These are phyloP conservation scores for Ceratosolen fusciceps DNA, from an alignment of 1,140 invertebrate species.

Conservation along the genomic window DNA sequence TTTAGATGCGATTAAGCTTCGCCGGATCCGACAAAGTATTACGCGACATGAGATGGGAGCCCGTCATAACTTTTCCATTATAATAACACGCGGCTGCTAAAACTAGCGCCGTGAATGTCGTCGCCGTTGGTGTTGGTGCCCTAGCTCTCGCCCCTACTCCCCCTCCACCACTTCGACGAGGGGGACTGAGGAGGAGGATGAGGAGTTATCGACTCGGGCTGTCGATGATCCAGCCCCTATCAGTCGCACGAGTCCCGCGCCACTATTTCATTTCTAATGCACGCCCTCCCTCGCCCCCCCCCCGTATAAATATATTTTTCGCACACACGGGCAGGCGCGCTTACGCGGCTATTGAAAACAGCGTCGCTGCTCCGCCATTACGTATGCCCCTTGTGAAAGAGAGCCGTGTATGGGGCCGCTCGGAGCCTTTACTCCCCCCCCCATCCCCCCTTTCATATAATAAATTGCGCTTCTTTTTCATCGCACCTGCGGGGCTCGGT, in stretches of 20 bases:
- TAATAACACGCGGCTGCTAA: constrained; percentile 7
- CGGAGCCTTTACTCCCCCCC: not conserved
- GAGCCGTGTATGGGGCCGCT: not conserved
- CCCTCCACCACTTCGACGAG: too few relatives aligned
- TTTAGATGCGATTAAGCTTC: constrained; percentile 39
- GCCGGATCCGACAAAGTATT: constrained; percentile 31
- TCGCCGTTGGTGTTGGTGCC: too few relatives aligned
- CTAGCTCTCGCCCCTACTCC: not conserved
- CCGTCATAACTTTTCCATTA: constrained; percentile 43
- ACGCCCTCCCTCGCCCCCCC: too few relatives aligned
- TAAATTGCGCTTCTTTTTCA: constrained; percentile 35
- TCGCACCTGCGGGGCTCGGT: constrained; percentile 31
- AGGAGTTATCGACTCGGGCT: not conserved
- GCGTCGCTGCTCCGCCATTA: not conserved
- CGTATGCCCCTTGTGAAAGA: not conserved
- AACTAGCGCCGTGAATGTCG: not conserved
- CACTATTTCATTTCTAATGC: too few relatives aligned
- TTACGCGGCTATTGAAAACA: too few relatives aligned
- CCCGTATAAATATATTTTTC: too few relatives aligned
- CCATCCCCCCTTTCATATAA: not conserved
- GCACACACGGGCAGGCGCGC: too few relatives aligned
- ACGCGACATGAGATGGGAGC: not conserved
- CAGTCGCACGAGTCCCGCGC: not conserved
- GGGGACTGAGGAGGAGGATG: too few relatives aligned
- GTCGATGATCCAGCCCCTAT: not conserved